Evolutionary conservation across 2,113 vertebrate species (phyloP), one percentile per base, ranked within the genome.

Genomic region (Pontoporia blainvillei): DNA sequence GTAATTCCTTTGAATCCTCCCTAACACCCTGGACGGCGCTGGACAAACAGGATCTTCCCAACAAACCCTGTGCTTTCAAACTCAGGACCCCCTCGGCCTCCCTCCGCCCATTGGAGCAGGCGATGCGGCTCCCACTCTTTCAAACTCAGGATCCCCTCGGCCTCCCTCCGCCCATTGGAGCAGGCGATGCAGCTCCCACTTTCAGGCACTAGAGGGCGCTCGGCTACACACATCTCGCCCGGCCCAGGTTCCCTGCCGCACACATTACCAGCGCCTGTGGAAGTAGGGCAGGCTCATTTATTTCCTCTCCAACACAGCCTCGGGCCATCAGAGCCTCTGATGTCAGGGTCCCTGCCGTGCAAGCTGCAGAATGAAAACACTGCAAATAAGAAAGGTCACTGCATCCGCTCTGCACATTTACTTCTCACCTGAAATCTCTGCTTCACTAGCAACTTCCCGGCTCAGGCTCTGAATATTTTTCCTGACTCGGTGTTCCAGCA

Each of bases 271-370:
- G 90, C 96, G 94, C 73, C 91, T 49, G 94, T 94, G 91, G 96
- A 98, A 98, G 97, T 98, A 97, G 98, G 98, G 92, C 98, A 98
- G 90, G 92, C 96, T 95, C 91, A 67, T 96, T 98, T 97, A 96
- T 96, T 97, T 97, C 97, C 96, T 97, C 73, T 97, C 84, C 94
- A 90, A 97, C 95, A 94, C 96, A 94, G 93, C 97, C 97, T 95
- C 73, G 1, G 97, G 98, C 97, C 79, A 44, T 90, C 86, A 69
- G 97, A 96, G 95, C 95, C 78, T 98, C 96, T 96, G 95, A 98
- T 88, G 95, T 96, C 96, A 96, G 96, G 96, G 93, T 93, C 86
- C 98, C 97, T 83, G 96, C 97, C 57, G 90, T 34, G 96, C 93
- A 86, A 92, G 88, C 97, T 95, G 96, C 93, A 95, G 84, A 97